phyloP scores from a whole-genome alignment of 2,113 vertebrate genomes.

The Balaenoptera acutorostrata region DNA sequence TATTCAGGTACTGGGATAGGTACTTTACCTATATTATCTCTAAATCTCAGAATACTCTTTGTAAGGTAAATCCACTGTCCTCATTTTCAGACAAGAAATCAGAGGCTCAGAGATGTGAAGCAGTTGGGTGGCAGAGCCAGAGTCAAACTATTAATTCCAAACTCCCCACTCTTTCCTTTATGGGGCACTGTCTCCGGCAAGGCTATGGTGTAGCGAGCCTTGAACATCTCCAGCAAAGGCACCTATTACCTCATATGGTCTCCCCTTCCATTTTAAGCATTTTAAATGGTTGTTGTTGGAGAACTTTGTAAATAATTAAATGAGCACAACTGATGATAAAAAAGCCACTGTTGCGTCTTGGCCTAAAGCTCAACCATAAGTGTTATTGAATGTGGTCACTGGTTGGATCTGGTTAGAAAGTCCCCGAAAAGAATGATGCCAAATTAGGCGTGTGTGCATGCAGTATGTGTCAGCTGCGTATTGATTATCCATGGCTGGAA shows the following conservation, averaged over 20 bases:
- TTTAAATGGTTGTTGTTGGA: background rate
- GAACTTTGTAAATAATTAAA: slow-evolving; percentile 42
- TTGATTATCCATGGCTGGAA: background rate
- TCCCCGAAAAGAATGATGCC: background rate
- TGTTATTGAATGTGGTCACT: background rate
- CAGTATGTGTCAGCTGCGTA: background rate
- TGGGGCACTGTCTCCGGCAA: background rate
- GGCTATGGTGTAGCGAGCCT: background rate
- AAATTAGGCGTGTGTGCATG: background rate
- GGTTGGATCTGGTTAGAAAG: background rate
- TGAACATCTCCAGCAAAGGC: background rate
- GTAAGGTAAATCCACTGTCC: background rate
- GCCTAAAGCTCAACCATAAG: background rate
- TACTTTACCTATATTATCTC: background rate
- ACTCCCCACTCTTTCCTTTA: background rate
- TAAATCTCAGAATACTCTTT: background rate
- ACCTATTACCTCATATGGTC: background rate
- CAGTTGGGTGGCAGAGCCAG: background rate
- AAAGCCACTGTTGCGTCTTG: background rate
- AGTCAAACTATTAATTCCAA: background rate
- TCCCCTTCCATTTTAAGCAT: background rate
- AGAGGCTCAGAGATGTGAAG: background rate
- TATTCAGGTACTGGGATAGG: background rate
- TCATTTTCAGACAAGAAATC: background rate
- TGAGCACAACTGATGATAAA: background rate